These are phyloP conservation scores for Shinisaurus crocodilurus DNA, from an alignment of 2,113 vertebrate genomes.

Conservation along the genomic window DNA sequence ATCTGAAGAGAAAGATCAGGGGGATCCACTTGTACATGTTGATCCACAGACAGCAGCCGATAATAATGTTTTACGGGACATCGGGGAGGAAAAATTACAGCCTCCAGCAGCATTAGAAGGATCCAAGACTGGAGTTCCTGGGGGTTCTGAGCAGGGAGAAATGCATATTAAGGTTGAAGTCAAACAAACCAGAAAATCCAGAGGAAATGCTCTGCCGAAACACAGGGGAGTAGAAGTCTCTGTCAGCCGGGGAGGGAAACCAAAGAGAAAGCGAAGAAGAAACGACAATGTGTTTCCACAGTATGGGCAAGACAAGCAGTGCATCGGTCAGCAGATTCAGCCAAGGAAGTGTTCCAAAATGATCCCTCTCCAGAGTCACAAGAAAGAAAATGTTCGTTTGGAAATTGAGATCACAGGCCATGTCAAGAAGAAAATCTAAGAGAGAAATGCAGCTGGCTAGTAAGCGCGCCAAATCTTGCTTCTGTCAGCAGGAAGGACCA, in stretches of 20 bases:
- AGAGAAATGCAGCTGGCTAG: neutral
- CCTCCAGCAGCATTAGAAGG: neutral
- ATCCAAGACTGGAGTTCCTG: neutral
- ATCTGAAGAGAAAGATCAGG: neutral
- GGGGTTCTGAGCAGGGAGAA: neutral
- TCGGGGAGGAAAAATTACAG: too few relatives aligned
- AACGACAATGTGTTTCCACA: neutral
- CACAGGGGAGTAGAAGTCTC: neutral
- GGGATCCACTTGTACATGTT: neutral
- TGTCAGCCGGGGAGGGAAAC: neutral
- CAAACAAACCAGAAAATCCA: neutral
- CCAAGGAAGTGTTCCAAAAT: neutral
- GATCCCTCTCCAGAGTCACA: neutral
- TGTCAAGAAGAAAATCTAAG: neutral
- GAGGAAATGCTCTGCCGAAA: neutral
- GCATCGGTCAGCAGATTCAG: neutral
- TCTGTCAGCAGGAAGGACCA: conserved; percentile 7
- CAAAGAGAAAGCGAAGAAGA: too few relatives aligned
- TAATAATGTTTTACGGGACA: neutral
- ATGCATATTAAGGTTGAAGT: neutral
- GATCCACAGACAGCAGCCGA: neutral
- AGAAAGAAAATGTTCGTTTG: neutral
- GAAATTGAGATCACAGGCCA: neutral
- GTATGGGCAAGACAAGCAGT: neutral
- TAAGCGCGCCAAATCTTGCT: neutral